Evolutionary conservation across 2,888 invertebrate species (phyloP), one percentile per base, ranked within the genome.

Genomic region (Eledone cirrhosa): DNA sequence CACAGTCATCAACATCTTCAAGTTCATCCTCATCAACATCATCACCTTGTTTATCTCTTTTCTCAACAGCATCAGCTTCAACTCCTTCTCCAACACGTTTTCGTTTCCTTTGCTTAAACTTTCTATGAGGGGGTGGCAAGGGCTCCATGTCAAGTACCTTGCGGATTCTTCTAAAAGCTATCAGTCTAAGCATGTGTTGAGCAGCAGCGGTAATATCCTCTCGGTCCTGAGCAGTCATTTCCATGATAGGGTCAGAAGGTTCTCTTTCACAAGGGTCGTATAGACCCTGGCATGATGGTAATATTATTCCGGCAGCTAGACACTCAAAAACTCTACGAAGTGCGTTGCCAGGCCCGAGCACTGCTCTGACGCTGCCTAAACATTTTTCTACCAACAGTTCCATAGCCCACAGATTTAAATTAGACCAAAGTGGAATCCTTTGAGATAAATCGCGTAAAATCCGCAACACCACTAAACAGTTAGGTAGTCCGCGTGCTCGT

Each of bases 191-290:
- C 72, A 72, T 72, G 72, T 72, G 33, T 33, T 72, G 72, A n/a
- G 72, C 72, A 72, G 72, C 31, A 24, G 72, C n/a, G 13, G 72
- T 72, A 41, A 72, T 72, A 7, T 33, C 41, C 41, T 72, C 72
- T 41, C 72, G 72, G 19, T 72, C 72, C 72, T 72, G 72, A 22
- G 24, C 33, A 72, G 33, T 33, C 22, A 72, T n/a, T 22, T 22
- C 41, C 0, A n/a, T 33, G 11, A 72, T n/a, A 33, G 72, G 72
- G 72, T 72, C 72, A 22, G 72, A 41, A n/a, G 72, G 72, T 33
- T 72, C 72, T n/a, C 72, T 72, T 24, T 72, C 72, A 72, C 72
- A 72, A 33, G 72, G 72, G 41, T 72, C 72, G 22, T 72, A 72
- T 22, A 72, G 72, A 41, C 72, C 72, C n/a, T 72, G 33, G 4